Conservation (phyloP, 2,888 invertebrate genomes). For the Hirtodrosophila alboralis region DNA sequence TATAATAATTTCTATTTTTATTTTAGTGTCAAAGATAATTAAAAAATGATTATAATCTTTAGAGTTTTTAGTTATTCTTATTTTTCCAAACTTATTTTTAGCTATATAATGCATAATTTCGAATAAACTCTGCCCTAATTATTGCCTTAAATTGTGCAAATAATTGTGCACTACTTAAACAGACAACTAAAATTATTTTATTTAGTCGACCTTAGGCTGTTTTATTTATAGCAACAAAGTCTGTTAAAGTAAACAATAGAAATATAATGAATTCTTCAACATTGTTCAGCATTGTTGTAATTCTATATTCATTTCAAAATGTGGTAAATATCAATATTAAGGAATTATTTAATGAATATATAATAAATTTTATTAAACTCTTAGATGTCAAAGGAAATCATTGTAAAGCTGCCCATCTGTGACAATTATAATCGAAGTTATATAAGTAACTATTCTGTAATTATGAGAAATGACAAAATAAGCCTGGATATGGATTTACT, state of each 20-base stretch:
- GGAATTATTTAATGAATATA: no score
- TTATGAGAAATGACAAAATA: constrained; percentile 7
- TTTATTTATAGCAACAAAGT: no score
- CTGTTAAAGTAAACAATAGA: background rate
- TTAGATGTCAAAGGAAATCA: constrained; percentile 27
- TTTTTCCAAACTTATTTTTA: no score
- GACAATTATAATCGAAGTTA: constrained; percentile 33
- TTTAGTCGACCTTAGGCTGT: constrained; percentile 4
- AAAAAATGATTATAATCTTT: no score
- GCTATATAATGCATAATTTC: no score
- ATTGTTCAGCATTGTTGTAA: background rate
- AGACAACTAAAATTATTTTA: background rate
- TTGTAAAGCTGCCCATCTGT: constrained; percentile 25
- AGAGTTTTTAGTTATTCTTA: no score
- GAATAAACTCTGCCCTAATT: no score
- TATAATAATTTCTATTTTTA: no score
- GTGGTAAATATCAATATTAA: constrained; percentile 13
- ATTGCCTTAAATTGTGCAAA: constrained; percentile 35
- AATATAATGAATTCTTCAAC: constrained; percentile 1
- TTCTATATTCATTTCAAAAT: background rate
- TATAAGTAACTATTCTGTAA: constrained; percentile 27
- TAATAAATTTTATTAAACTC: constrained; percentile 11
- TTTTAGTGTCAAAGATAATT: no score
- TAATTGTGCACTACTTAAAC: background rate
- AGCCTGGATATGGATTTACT: constrained; percentile 28